These are phyloP conservation scores for Lophochroa leadbeateri DNA, from an alignment of 2,113 vertebrate species.

Conservation along the genomic window DNA sequence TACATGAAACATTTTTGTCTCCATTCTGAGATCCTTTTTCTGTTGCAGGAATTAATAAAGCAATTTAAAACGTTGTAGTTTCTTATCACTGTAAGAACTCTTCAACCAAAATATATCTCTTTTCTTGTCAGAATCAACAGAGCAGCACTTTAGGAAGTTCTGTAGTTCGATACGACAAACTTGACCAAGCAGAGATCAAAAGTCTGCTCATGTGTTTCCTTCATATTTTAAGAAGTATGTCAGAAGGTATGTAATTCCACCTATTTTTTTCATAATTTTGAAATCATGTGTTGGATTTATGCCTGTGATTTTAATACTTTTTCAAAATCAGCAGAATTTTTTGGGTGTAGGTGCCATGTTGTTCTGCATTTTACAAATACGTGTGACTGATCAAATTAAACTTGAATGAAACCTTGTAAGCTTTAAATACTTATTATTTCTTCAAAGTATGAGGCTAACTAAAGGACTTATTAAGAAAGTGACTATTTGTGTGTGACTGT, in stretches of 20 bases:
- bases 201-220: conserved; percentile 97
- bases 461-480: not conserved
- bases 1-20: conserved; percentile 5
- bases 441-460: not conserved
- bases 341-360: not conserved
- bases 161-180: conserved; percentile 91
- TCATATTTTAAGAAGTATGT: conserved; percentile 97
- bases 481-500: not conserved
- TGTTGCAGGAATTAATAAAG: conserved; percentile 23
- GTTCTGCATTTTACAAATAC: accelerated
- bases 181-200: conserved; percentile 95
- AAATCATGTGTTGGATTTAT: not conserved
- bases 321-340: not conserved
- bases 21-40: not conserved
- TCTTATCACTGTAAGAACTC: not conserved
- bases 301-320: not conserved
- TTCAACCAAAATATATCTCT: not conserved
- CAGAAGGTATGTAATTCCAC: conserved; percentile 85
- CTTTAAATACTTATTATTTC: not conserved
- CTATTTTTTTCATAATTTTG: not conserved
- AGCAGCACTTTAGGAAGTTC: conserved; percentile 82
- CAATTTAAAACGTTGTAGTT: not conserved
- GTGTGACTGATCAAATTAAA: not conserved
- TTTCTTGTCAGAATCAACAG: conserved; percentile 81
- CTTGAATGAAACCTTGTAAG: not conserved